phyloP scores from a whole-genome alignment of 2,888 invertebrate species.

The Ectobius pallidus region DNA sequence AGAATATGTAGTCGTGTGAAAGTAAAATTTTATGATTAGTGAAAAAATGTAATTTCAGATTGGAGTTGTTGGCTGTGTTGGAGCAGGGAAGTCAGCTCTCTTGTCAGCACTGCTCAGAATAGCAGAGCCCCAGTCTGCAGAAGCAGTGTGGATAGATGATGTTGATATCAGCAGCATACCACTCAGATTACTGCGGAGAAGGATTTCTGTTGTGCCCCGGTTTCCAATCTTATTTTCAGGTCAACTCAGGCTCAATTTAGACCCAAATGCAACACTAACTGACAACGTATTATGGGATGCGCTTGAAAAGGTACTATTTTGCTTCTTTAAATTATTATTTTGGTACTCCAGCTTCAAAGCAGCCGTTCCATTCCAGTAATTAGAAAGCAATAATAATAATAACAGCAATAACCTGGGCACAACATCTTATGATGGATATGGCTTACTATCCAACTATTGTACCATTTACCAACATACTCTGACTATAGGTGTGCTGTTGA shows the following conservation, averaged over 20 bases:
- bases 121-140: background rate
- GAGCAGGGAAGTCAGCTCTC: conserved; percentile 35
- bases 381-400: too few species aligned
- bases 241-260: conserved; percentile 18
- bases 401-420: too few species aligned
- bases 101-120: conserved; percentile 29
- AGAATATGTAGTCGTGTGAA: too few species aligned
- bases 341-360: too few species aligned
- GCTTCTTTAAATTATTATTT: too few species aligned
- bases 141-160: conserved; percentile 25
- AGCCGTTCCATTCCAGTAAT: too few species aligned
- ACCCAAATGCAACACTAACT: conserved; percentile 22
- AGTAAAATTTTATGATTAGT: too few species aligned
- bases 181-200: conserved; percentile 12
- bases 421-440: too few species aligned
- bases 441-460: too few species aligned
- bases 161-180: conserved; percentile 20
- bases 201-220: conserved; percentile 31
- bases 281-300: conserved; percentile 36
- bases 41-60: too few species aligned
- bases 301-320: conserved; percentile 27
- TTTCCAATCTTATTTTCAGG: conserved; percentile 16
- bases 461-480: too few species aligned
- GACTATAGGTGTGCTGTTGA: too few species aligned
- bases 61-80: conserved; percentile 34